phyloP scores from a whole-genome alignment of 2,797 vertebrate species.

The Spatula clypeata region DNA sequence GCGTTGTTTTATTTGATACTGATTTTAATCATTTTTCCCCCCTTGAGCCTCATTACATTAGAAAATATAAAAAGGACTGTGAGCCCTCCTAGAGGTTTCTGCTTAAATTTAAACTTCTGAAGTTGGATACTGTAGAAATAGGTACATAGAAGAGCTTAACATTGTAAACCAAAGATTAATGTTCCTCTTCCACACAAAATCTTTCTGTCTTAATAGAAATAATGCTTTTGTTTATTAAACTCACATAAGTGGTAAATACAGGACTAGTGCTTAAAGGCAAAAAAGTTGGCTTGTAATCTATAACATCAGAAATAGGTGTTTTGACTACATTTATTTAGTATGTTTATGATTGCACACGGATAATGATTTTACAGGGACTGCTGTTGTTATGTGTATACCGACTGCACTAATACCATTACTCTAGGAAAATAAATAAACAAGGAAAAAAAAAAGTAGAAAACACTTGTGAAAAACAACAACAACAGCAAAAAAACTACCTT shows the following conservation, averaged over 20 bases:
- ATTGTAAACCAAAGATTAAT: background rate
- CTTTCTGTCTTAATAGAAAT: background rate
- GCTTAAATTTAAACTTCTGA: conserved; percentile 15
- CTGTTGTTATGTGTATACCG: background rate
- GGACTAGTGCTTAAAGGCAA: background rate
- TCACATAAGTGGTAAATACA: background rate
- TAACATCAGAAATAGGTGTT: background rate
- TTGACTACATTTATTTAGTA: background rate
- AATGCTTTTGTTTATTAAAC: background rate
- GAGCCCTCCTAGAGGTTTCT: background rate
- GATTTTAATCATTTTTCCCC: conserved; percentile 32
- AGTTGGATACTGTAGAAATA: background rate
- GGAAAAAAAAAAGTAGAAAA: too few species aligned
- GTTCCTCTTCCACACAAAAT: background rate
- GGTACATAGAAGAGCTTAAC: background rate
- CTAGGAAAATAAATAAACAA: background rate
- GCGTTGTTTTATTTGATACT: conserved; percentile 57
- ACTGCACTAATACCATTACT: background rate
- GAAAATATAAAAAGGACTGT: conserved; percentile 48
- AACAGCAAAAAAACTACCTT: background rate
- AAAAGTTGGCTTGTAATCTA: background rate
- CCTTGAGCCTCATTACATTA: conserved; percentile 43
- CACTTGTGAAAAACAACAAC: background rate
- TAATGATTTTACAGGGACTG: background rate
- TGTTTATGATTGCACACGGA: background rate